Evolutionary conservation across 2,888 invertebrate genomes (phyloP).

Genomic region (Troilus luridus): DNA sequence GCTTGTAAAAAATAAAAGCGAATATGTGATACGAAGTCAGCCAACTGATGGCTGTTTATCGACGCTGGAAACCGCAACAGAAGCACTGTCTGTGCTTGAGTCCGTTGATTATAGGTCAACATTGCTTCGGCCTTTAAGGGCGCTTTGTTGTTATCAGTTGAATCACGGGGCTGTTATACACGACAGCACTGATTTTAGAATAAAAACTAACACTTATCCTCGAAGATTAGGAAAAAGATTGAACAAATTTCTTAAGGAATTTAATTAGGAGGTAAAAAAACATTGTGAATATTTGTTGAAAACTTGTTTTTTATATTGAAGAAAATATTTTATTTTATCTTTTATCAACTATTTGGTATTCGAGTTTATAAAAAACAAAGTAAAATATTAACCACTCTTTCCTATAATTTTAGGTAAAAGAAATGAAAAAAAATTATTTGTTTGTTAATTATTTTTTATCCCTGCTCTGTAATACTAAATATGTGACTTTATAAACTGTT

Average conservation of each 20-base stretch:
- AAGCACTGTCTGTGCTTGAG: slow-evolving; percentile 85
- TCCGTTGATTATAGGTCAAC: slow-evolving; percentile 76
- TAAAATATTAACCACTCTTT: background rate
- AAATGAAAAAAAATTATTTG: background rate
- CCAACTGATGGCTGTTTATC: slow-evolving; percentile 93
- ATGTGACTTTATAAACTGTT: background rate
- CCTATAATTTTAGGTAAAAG: background rate
- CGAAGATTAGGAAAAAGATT: slow-evolving; percentile 85
- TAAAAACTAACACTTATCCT: slow-evolving; percentile 84
- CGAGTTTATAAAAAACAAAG: no score
- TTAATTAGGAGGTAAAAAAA: slow-evolving; percentile 53
- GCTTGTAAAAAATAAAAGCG: slow-evolving; percentile 79
- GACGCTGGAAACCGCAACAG: slow-evolving; percentile 89
- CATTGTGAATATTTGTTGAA: background rate
- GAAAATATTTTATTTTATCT: background rate
- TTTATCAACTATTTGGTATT: background rate
- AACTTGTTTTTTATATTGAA: background rate
- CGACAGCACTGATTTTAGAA: slow-evolving; percentile 90
- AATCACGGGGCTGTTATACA: slow-evolving; percentile 94
- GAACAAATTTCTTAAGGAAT: slow-evolving; percentile 67
- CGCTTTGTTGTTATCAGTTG: slow-evolving; percentile 88
- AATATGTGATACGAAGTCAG: slow-evolving; percentile 93
- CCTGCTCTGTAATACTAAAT: background rate
- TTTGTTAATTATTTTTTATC: background rate
- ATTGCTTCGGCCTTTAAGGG: slow-evolving; percentile 84